phyloP scores from a whole-genome alignment of 2,888 invertebrate genomes.

The Salpingus planirostris region DNA sequence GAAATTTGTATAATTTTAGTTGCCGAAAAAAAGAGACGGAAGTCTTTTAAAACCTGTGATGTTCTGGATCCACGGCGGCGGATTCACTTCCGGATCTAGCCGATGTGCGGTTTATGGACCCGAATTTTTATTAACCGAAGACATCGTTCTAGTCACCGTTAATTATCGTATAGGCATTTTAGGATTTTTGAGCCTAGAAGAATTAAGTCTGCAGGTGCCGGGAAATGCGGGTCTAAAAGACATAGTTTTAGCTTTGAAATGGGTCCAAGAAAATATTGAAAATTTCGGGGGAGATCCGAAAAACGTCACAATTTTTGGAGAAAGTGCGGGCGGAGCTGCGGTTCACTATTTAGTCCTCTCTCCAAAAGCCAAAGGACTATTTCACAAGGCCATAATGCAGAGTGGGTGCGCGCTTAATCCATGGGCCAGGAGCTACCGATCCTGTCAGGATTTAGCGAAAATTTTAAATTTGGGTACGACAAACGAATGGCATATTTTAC shows the following conservation, averaged over 20 bases:
- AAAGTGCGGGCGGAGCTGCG: slow-evolving; percentile 43
- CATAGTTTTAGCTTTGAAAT: slow-evolving; percentile 41
- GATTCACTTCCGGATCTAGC: slow-evolving; percentile 37
- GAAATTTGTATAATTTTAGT: too few species aligned
- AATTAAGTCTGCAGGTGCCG: slow-evolving; percentile 38
- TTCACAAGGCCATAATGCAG: slow-evolving; percentile 28
- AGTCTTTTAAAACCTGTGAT: slow-evolving; percentile 29
- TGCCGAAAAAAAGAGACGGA: background rate
- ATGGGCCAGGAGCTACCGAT: slow-evolving; percentile 12
- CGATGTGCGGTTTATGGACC: slow-evolving; percentile 26
- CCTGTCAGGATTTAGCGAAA: background rate
- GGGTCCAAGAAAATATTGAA: slow-evolving; percentile 41
- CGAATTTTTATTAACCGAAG: slow-evolving; percentile 25
- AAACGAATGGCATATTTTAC: background rate
- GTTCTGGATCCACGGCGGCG: slow-evolving; percentile 46
- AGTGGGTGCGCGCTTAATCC: slow-evolving; percentile 24
- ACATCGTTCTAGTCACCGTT: slow-evolving; percentile 28
- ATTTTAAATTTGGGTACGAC: background rate
- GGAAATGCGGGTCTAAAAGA: slow-evolving; percentile 45
- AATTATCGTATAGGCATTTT: slow-evolving; percentile 29
- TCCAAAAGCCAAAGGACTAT: slow-evolving; percentile 12
- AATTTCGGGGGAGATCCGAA: slow-evolving; percentile 42
- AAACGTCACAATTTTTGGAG: slow-evolving; percentile 44
- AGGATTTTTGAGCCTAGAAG: slow-evolving; percentile 42
- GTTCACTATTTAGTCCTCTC: slow-evolving; percentile 28